Evolutionary conservation across 2,888 invertebrate genomes (phyloP).

Genomic region (Scaptomyza reducta): DNA sequence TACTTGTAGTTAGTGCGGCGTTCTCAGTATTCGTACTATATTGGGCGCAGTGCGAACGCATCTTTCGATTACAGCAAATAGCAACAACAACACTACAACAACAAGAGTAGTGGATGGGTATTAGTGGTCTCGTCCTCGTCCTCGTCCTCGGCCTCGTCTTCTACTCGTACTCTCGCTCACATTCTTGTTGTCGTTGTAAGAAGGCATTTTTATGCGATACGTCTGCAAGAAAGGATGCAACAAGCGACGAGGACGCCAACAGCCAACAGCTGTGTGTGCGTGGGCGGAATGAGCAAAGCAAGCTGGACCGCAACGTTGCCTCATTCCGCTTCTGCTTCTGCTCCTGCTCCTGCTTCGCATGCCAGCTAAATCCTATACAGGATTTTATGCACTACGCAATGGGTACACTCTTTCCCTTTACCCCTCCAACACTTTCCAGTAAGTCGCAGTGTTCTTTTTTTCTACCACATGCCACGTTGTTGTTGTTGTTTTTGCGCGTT

Average conservation of each 20-base stretch:
- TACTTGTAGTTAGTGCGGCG: constrained; percentile 44
- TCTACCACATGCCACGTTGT: constrained; percentile 9
- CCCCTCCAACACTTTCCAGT: constrained; percentile 54
- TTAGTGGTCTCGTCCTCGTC: not conserved
- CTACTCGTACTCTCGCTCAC: constrained; percentile 16
- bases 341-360: constrained; percentile 7
- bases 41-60: constrained; percentile 70
- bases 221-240: constrained; percentile 66
- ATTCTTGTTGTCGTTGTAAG: constrained; percentile 64
- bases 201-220: constrained; percentile 75
- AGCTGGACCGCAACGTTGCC: constrained; percentile 21
- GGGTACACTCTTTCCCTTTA: constrained; percentile 43
- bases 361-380: constrained; percentile 50
- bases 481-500: constrained; percentile 45
- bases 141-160: constrained; percentile 20
- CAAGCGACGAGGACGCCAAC: constrained; percentile 62
- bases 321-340: constrained; percentile 1
- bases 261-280: constrained; percentile 52
- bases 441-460: constrained; percentile 32
- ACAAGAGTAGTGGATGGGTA: not conserved
- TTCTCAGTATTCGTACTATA: constrained; percentile 40
- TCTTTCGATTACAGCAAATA: constrained; percentile 74
- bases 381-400: constrained; percentile 73
- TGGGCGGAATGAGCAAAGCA: constrained; percentile 16
- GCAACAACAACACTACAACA: constrained; percentile 20